Percentiles rank a stretch among this genome's conserved stretches.
These are phyloP conservation scores for Stomorhina lunata DNA, from an alignment of 2,888 invertebrate species.

Conservation along the genomic window DNA sequence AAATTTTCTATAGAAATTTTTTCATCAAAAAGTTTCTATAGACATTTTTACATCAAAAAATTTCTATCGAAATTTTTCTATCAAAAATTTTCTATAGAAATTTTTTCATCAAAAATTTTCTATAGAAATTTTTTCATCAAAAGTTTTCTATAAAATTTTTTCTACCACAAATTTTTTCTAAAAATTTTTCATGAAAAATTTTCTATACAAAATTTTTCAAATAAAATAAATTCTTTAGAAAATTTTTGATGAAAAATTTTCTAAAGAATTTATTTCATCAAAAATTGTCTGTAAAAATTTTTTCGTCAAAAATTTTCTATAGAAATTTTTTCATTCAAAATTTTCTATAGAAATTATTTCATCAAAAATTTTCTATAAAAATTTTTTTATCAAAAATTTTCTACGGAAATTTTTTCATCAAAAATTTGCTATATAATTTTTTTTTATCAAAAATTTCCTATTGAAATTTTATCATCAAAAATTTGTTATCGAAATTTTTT, in stretches of 20 bases:
- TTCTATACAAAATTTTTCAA: background rate
- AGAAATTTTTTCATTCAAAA: background rate
- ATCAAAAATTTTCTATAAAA: background rate
- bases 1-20: background rate
- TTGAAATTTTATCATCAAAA: background rate
- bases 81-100: too few species aligned
- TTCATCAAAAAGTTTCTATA: background rate
- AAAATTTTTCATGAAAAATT: background rate
- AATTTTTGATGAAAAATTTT: background rate
- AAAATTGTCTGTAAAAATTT: background rate
- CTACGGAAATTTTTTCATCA: background rate
- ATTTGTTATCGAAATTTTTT: background rate
- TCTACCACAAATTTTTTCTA: background rate
- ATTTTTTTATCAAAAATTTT: background rate
- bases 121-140: background rate
- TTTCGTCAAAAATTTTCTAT: background rate
- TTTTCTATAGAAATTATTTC: too few species aligned
- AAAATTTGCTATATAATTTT: background rate
- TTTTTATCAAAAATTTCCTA: background rate
- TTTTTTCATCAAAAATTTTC: background rate
- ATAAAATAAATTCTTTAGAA: background rate
- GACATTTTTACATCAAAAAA: background rate
- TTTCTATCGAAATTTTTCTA: background rate
- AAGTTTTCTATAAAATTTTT: too few species aligned
- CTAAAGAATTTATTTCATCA: background rate